Base-by-base conservation (phyloP, 2,797 vertebrate genomes). In the Fistularia commersonii region DNA sequence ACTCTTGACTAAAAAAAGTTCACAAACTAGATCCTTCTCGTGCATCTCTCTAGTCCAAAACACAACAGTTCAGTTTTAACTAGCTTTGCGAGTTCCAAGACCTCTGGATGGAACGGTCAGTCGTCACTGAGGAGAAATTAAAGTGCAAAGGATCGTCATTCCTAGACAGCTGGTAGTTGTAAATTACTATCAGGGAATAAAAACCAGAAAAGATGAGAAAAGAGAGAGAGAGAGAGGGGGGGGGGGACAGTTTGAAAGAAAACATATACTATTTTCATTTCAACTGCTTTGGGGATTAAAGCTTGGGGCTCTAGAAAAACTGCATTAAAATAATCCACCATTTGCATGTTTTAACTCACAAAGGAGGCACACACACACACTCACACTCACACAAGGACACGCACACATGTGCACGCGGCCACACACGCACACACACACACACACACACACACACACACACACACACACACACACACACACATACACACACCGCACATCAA, bases 321-420 rank as follows among this genome's bases (percentile, higher is more conserved):
- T 85, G 83, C 77, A 88, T 87, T 85, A 87, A 87, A 88, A 87
- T 90, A 90, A 88, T 88, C 87, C 87, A 82, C 85, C 81, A 89
- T 88, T 88, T 89, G 87, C 85, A 89, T 88, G 85, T 87, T 87
- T 86, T 88, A 86, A 88, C 81, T 87, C 78, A 83, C 86, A 89
- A 86, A 86, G 80, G 77, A 79, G 76, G 64, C 78, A 73, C 80
- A 74, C 68, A 76, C 66, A 73, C 55, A 77, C 77, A 71, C 79
- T n/a, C n/a, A n/a, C 23, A 23, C 23, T 23, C 23, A 23, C 23
- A 23, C 23, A 23, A 23, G 23, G 23, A 23, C 23, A 23, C 23
- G 23, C 23, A 23, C 23, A 23, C 23, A 23, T 23, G 23, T 4
- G 2, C 23, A 23, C 23, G 4, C 23, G 23, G 23, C 23, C 23